Conservation (phyloP, 2,797 vertebrate species). For the Hydrophis major region DNA sequence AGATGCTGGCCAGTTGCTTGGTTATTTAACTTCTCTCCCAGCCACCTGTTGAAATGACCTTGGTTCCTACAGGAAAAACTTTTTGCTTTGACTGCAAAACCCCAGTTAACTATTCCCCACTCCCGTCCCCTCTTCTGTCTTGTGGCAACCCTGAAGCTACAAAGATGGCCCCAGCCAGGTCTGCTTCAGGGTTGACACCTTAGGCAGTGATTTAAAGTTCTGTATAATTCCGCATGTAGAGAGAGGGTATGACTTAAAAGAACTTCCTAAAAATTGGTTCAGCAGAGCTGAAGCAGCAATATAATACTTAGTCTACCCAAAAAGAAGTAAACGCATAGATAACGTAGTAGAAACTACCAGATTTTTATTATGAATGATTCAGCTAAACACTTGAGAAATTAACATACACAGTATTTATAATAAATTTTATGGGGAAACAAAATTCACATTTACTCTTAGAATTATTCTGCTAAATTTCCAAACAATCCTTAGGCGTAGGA, state of each 20-base stretch:
- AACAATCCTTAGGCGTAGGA: neutral
- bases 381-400: neutral
- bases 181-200: too few species aligned
- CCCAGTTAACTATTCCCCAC: too few species aligned
- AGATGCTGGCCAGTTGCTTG: too few species aligned
- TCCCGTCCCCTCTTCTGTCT: too few species aligned
- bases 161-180: too few species aligned
- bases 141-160: too few species aligned
- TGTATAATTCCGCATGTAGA: neutral
- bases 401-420: neutral
- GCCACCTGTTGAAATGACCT: too few species aligned
- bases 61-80: too few species aligned
- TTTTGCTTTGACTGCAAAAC: too few species aligned
- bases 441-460: neutral
- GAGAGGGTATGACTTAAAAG: neutral
- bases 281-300: neutral
- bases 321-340: too few species aligned
- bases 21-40: too few species aligned
- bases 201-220: neutral
- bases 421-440: accelerated
- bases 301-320: neutral
- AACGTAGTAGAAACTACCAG: neutral
- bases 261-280: neutral
- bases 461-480: neutral
- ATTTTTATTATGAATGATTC: neutral